phyloP scores from a whole-genome alignment of 2,113 vertebrate genomes.

The Sitta europaea region DNA sequence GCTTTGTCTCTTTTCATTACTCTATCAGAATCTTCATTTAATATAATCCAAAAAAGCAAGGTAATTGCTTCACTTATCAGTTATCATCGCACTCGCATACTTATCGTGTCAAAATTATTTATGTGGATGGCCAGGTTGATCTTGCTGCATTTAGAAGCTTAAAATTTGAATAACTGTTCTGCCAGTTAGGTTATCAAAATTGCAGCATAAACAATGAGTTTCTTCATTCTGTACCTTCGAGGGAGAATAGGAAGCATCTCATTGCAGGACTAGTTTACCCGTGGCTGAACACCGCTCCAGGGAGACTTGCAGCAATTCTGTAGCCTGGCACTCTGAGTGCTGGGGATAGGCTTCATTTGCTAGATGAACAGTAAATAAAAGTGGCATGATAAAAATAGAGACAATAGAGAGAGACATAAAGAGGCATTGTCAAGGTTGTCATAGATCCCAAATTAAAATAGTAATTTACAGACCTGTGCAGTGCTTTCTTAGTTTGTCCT shows the following conservation, averaged over 20 bases:
- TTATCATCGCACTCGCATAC: constrained; percentile 81
- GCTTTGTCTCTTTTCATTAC: constrained; percentile 86
- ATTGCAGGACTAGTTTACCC: not conserved
- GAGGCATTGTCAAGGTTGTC: constrained; percentile 27
- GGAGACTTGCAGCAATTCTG: constrained; percentile 10
- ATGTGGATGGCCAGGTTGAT: constrained; percentile 84
- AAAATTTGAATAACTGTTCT: constrained; percentile 84
- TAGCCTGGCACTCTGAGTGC: not conserved
- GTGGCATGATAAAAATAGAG: constrained; percentile 23
- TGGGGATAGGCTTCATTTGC: constrained; percentile 32
- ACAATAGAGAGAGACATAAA: constrained; percentile 17
- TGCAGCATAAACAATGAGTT: constrained; percentile 75
- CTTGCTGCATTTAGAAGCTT: constrained; percentile 77
- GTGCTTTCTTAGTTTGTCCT: not conserved
- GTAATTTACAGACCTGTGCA: not conserved
- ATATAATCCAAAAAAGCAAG: constrained; percentile 86
- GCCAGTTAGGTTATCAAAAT: constrained; percentile 81
- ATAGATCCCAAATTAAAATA: constrained; percentile 45
- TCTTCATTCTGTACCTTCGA: constrained; percentile 47
- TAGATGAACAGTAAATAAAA: constrained; percentile 59
- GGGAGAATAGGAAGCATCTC: constrained; percentile 10
- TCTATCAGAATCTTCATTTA: constrained; percentile 88
- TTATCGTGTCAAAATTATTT: constrained; percentile 88
- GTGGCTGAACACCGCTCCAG: not conserved
- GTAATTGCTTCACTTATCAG: constrained; percentile 87